Conservation (phyloP, 2,113 vertebrate genomes). For the Corynorhinus townsendii region DNA sequence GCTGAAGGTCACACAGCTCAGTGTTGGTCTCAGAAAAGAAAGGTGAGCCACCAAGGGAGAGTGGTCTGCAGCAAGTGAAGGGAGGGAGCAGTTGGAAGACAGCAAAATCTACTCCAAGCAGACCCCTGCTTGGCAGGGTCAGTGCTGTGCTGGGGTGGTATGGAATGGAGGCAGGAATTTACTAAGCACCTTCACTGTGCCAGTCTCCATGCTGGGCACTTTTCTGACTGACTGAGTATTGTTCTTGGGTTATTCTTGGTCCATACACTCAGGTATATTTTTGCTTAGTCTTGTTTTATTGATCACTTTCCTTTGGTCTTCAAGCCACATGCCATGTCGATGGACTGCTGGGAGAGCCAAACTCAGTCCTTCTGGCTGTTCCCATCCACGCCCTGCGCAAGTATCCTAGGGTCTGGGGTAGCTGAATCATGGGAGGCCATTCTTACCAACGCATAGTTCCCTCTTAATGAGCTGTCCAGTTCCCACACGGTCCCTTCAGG, state of each 20-base stretch:
- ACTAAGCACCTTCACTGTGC: not conserved
- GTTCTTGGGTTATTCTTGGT: not conserved
- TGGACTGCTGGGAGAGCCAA: not conserved
- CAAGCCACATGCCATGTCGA: not conserved
- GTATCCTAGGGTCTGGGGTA: not conserved
- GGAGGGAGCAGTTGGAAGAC: not conserved
- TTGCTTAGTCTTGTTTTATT: not conserved
- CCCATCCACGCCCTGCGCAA: not conserved
- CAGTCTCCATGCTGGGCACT: not conserved
- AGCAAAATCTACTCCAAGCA: not conserved
- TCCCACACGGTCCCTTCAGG: not conserved
- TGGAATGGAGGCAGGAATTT: not conserved
- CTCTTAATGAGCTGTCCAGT: not conserved
- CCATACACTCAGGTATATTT: not conserved
- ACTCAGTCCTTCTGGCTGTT: not conserved
- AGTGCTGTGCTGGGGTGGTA: not conserved
- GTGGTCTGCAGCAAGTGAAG: not conserved
- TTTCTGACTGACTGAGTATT: not conserved
- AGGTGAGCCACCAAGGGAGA: not conserved
- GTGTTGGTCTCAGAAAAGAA: not conserved
- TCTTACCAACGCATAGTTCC: not conserved
- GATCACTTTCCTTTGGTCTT: not conserved
- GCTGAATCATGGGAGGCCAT: not conserved
- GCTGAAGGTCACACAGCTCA: not conserved
- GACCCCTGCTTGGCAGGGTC: not conserved